phyloP scores from a whole-genome alignment of 2,888 invertebrate species.

The Heterodera filipjevi region DNA sequence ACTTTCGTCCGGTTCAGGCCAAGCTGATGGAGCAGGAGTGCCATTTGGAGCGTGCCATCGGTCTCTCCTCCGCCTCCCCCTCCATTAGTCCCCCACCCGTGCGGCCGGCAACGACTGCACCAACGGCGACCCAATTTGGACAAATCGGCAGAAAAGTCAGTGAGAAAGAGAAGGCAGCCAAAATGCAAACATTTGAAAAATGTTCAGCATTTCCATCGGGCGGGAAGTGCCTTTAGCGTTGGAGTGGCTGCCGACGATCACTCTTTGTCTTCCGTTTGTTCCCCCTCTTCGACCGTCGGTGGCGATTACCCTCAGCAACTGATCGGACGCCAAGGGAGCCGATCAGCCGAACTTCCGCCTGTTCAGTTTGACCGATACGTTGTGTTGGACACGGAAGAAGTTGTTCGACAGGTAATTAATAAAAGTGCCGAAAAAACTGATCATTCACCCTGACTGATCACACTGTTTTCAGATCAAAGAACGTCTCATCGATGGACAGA shows the following conservation, averaged over 20 bases:
- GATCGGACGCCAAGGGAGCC: neutral
- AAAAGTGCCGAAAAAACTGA: neutral
- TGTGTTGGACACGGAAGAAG: conserved; percentile 95
- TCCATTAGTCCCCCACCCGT: conserved; percentile 6
- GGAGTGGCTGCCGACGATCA: neutral
- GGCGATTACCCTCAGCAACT: neutral
- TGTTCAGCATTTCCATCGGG: neutral
- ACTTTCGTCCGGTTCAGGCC: neutral
- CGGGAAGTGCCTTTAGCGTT: neutral
- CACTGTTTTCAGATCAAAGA: conserved; percentile 65
- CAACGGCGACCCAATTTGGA: neutral
- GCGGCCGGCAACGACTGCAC: neutral
- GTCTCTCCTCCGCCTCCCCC: conserved; percentile 7
- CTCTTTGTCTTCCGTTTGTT: neutral
- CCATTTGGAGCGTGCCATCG: conserved; percentile 25
- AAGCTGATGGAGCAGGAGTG: conserved; percentile 24
- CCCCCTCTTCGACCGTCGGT: neutral
- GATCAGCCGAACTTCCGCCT: conserved; percentile 17
- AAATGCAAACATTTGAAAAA: neutral
- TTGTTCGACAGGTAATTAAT: conserved; percentile 72
- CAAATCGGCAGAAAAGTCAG: conserved; percentile 7
- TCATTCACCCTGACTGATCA: neutral
- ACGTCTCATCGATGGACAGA: conserved; percentile 68
- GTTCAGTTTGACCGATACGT: conserved; percentile 84
- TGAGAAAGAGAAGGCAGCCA: neutral